Evolutionary conservation across 2,113 vertebrate species (phyloP).

Genomic region (Cyphomyrus discorhynchus): DNA sequence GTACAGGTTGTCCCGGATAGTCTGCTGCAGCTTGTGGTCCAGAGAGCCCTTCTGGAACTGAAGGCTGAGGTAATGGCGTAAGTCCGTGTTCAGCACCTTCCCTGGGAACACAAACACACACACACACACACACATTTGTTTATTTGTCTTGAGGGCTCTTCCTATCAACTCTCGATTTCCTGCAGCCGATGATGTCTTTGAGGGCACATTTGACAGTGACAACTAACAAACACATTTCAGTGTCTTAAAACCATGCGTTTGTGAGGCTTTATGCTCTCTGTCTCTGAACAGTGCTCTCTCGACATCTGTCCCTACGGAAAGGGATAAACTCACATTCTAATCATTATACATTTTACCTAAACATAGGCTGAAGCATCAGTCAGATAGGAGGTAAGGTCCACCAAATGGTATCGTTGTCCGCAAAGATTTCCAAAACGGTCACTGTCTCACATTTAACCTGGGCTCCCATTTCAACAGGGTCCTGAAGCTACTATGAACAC

Average conservation of each 20-base stretch:
- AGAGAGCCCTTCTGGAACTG: constrained; percentile 96
- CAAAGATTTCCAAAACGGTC: not conserved
- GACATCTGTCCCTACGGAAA: not conserved
- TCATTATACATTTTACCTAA: not conserved
- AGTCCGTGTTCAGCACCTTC: constrained; percentile 95
- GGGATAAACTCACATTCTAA: not conserved
- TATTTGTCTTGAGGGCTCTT: not conserved
- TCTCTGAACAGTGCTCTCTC: not conserved
- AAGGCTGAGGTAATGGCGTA: constrained; percentile 94
- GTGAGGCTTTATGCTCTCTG: not conserved
- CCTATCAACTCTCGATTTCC: not conserved
- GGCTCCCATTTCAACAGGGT: not conserved
- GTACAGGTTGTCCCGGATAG: constrained; percentile 97
- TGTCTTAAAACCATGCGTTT: not conserved
- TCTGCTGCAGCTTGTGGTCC: constrained; percentile 96
- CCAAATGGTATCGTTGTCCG: not conserved
- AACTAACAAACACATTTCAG: not conserved
- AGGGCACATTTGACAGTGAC: not conserved
- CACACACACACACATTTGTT: not conserved
- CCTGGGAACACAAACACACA: constrained; percentile 54
- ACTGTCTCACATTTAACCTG: not conserved
- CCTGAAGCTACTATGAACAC: not conserved
- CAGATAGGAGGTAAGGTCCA: not conserved
- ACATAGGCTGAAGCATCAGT: not conserved
- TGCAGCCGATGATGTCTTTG: not conserved